Conservation (phyloP, 2,797 vertebrate genomes). For the Thalassophryne amazonica region DNA sequence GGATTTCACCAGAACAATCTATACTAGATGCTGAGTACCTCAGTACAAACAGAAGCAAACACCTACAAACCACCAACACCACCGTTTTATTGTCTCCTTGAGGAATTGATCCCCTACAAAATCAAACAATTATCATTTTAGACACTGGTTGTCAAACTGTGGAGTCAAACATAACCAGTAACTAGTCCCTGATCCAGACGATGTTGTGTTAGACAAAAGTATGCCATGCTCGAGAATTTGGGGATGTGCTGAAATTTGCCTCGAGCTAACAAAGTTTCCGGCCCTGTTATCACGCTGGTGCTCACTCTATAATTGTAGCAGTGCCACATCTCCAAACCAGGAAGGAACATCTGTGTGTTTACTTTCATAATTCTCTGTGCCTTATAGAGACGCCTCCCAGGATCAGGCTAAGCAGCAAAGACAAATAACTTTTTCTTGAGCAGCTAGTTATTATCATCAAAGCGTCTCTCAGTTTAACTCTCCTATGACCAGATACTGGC, state of each 20-base stretch:
- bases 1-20: background rate
- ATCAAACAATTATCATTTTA: background rate
- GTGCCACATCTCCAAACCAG: conserved; percentile 41
- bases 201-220: too few relatives aligned
- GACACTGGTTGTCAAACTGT: background rate
- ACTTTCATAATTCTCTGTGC: conserved; percentile 68
- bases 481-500: conserved; percentile 20
- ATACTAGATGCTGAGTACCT: background rate
- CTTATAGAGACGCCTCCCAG: conserved; percentile 50
- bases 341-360: conserved; percentile 77
- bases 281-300: conserved; percentile 72
- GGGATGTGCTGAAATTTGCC: conserved; percentile 71
- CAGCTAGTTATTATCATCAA: conserved; percentile 58
- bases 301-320: conserved; percentile 70
- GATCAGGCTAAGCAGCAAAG: conserved; percentile 33
- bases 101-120: background rate
- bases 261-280: conserved; percentile 22
- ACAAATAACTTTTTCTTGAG: conserved; percentile 39
- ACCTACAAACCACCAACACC: conserved; percentile 2
- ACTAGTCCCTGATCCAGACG: conserved; percentile 1
- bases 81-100: background rate
- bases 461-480: conserved; percentile 18
- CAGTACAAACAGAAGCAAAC: background rate
- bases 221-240: conserved; percentile 36
- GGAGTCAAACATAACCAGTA: background rate